Evolutionary conservation across 2,888 invertebrate species (phyloP), one percentile per base, ranked within the genome.

Genomic region (Carterocephalus palaemon): DNA sequence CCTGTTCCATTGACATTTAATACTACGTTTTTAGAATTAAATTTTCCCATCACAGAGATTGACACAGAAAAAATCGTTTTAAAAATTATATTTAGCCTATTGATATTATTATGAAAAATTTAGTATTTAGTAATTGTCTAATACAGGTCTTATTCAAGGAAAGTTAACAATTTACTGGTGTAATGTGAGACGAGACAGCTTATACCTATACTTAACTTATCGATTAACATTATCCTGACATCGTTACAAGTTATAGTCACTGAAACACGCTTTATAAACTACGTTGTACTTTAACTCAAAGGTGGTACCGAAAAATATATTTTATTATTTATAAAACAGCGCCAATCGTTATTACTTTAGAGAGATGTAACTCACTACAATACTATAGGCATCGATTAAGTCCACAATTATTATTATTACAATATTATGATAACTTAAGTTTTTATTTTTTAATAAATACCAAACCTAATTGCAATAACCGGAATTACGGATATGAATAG

Each of bases 281-380:
- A 84, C 72, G 70, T 85, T 85, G 85, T 84, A 85, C 85, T 85
- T 83, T 83, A 83, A 84, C 76, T 78, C 77, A 85, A 84, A 84
- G 84, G 83, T 83, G 83, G 83, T 83, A 83, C 81, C 81, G 72
- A 82, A 81, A 79, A 78, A 82, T 81, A 81, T 81, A 66, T 55
- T 72, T 71, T 67, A 73, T 76, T 70, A 70, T 68, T 46, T 46
- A 69, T 67, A 64, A 74, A 72, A 71, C 67, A 78, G 77, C 75
- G 78, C 81, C 83, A 81, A 84, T 81, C 64, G 62, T 59, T 64
- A 65, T 70, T 71, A 73, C 62, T 74, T 74, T 72, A 75, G 68
- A 76, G 71, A 79, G 74, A 73, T 75, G 77, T 73, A 69, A 72
- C 71, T 70, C 72, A 74, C 70, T 78, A 82, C 68, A 71, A 70